These are phyloP conservation scores for Lithobates pipiens DNA, from an alignment of 2,797 vertebrate genomes.

Conservation along the genomic window DNA sequence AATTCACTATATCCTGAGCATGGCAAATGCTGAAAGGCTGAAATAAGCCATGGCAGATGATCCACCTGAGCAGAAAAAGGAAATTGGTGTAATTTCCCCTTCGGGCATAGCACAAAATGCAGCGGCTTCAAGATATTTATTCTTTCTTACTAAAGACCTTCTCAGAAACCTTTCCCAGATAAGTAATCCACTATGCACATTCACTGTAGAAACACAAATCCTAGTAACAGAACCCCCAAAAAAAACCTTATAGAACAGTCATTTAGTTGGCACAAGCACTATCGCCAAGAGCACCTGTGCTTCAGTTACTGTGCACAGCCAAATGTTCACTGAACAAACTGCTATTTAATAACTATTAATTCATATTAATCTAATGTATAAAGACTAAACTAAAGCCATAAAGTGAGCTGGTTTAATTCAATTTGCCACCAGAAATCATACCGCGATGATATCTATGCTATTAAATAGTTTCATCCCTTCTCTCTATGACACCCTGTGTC, in stretches of 20 bases:
- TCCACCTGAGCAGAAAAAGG: too few relatives aligned
- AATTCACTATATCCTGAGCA: too few relatives aligned
- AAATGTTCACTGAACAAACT: background rate
- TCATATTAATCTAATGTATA: background rate
- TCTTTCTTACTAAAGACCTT: background rate
- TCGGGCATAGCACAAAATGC: background rate
- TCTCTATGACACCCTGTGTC: slow-evolving; percentile 1
- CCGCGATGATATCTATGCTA: background rate
- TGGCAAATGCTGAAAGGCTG: too few relatives aligned
- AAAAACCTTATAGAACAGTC: too few relatives aligned
- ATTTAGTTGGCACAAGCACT: too few relatives aligned
- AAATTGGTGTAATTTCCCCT: too few relatives aligned
- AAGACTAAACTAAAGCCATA: background rate
- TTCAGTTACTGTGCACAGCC: background rate
- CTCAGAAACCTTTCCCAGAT: background rate
- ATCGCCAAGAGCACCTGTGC: background rate
- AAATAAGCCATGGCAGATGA: too few relatives aligned
- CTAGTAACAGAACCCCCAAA: background rate
- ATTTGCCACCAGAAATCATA: background rate
- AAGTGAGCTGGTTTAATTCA: background rate
- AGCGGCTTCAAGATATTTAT: background rate
- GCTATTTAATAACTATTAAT: background rate
- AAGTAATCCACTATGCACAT: background rate
- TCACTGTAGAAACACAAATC: background rate
- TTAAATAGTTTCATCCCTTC: slow-evolving; percentile 6